Evolutionary conservation across 2,888 invertebrate species (phyloP), one percentile per base, ranked within the genome.

Genomic region (Eledone cirrhosa): DNA sequence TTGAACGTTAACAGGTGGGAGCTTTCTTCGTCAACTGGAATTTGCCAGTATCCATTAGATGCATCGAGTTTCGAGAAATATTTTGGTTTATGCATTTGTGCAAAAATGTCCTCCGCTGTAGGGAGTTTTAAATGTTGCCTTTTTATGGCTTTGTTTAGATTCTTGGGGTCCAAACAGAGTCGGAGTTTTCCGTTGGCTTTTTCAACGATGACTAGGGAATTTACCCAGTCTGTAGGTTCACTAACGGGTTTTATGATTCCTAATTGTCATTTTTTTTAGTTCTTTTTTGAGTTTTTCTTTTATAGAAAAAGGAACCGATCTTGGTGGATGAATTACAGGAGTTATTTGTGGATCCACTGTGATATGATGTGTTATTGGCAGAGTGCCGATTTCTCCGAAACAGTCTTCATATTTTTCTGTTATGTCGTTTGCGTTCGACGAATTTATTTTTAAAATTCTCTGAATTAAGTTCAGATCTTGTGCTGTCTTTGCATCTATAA

Each of bases 281-380:
- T 59, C 22, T 59, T 59, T 59, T 3, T 59, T 59, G 22, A 59
- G 59, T 59, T 59, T 59, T 59, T 59, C 59, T 59, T 59, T 59
- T 59, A 59, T 59, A 59, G 24, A 59, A 59, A 59, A 59, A 59
- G 59, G 59, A 59, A 59, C 59, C 59, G 59, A 59, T 59, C 59
- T 59, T 59, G 59, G 59, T 59, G 59, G 59, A 59, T 59, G 59
- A 59, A 59, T 59, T 59, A 59, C 59, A 59, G 59, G 24, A 59
- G 59, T 59, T 59, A 59, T 59, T 59, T 59, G 59, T 59, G 59
- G 59, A 59, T 59, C 59, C 59, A 59, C 59, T 59, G 22, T 59
- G 59, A 59, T 59, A 59, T 59, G 59, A 59, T 59, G 59, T 59
- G 59, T 59, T 24, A 59, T 59, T 59, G 59, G 13, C 59, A 59